Base-by-base conservation (phyloP, 2,888 invertebrate species). In the Himalopsyche anomala region DNA sequence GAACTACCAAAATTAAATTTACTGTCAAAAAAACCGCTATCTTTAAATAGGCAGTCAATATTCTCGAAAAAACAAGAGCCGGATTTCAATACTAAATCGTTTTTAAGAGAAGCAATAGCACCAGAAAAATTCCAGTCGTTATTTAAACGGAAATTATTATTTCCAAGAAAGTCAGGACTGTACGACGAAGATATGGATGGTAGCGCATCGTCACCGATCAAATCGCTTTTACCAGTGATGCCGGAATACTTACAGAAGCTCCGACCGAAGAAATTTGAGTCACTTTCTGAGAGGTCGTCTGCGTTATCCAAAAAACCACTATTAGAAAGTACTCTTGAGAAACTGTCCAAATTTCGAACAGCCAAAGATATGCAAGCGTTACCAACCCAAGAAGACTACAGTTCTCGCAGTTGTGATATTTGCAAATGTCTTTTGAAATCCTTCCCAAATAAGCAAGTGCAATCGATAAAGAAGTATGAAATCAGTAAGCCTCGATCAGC, bases 341-440 rank as follows among this genome's bases (percentile, higher is more conserved):
- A 28, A 19, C 28, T 62, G 62, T n/a, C 62, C 19, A 62, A 28
- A 19, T 28, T 62, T n/a, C 19, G 62, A 19, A 5, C 62, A 19
- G 62, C 62, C 28, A 62, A 62, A n/a, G 62, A 62, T 62, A 62
- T 62, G 62, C 62, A 62, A 62, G 42, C 80, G 2, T 42, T 85
- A 80, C 84, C 83, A 69, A 12, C 80, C 0, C 81, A 86, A 62
- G 69, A 83, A 82, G 83, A 85, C 6, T 28, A 82, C 38, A 62
- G 19, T 6, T n/a, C 62, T 28, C 62, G 62, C 55, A 85, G 84
- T 45, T 87, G 87, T 42, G 87, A 88, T 17, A 83, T 88, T 38
- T 88, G 88, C 83, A 84, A 86, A 38, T 88, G 87, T 40, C 82
- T 88, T 12, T 84, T 85, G 84, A 87, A 86, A 19, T 80, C 74